Conservation (phyloP, 1,140 invertebrate species). For the Bombus superbus region DNA sequence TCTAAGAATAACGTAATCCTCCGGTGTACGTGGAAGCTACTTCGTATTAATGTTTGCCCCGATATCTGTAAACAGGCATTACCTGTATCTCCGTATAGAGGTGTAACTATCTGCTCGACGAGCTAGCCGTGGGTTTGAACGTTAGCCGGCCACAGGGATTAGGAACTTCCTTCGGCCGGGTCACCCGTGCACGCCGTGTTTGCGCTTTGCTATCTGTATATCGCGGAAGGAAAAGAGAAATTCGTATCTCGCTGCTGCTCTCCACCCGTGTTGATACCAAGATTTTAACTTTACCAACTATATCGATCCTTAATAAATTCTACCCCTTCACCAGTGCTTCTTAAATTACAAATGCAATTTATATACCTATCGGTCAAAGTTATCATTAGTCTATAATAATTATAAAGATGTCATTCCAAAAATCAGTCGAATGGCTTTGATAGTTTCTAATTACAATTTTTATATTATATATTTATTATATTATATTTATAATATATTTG, state of each 20-base stretch:
- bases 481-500: no score
- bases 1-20: slow-evolving; percentile 82
- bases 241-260: slow-evolving; percentile 38
- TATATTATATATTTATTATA: no score
- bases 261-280: slow-evolving; percentile 35
- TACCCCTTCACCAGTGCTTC: no score
- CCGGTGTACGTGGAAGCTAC: slow-evolving; percentile 71
- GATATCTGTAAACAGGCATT: slow-evolving; percentile 81
- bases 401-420: no score
- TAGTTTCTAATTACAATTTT: no score
- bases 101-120: slow-evolving; percentile 72
- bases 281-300: slow-evolving; percentile 15
- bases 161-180: slow-evolving; percentile 75
- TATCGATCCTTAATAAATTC: background rate
- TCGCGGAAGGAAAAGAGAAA: slow-evolving; percentile 68
- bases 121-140: slow-evolving; percentile 75
- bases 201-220: slow-evolving; percentile 64
- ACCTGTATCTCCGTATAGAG: slow-evolving; percentile 72
- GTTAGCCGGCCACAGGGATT: slow-evolving; percentile 80
- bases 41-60: slow-evolving; percentile 81
- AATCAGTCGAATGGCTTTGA: no score
- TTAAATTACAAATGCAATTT: no score
- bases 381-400: no score
- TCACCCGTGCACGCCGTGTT: slow-evolving; percentile 64
- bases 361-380: no score